A percentile compares a stretch with the other conserved stretches of the same genome.
Evolutionary conservation across 1,140 invertebrate genomes (phyloP).

Genomic region (Acromyrmex heyeri): DNA sequence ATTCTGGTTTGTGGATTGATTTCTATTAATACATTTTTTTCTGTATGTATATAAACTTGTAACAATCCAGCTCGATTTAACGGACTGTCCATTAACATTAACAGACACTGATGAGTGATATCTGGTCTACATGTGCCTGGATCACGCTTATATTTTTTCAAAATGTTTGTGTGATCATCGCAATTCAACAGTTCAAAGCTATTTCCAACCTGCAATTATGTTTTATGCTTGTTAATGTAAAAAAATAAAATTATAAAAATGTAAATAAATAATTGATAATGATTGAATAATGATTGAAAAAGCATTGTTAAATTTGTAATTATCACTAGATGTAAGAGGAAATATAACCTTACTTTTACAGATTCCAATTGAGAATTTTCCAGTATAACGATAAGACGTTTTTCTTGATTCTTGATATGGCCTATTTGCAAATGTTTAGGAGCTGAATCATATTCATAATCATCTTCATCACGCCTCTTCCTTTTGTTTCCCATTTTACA

Average conservation of each 20-base stretch:
- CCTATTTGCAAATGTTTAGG: constrained; percentile 90
- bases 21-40: constrained; percentile 99
- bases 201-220: constrained; percentile 90
- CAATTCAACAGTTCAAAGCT: constrained; percentile 97
- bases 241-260: constrained; percentile 4
- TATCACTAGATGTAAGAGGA: constrained; percentile 9
- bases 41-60: constrained; percentile 98
- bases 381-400: constrained; percentile 96
- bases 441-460: constrained; percentile 89
- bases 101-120: constrained; percentile 97
- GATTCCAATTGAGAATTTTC: constrained; percentile 98
- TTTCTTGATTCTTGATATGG: constrained; percentile 93
- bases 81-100: constrained; percentile 99
- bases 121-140: constrained; percentile 96
- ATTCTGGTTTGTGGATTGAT: constrained; percentile 99
- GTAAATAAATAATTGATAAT: not conserved
- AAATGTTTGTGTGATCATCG: constrained; percentile 95
- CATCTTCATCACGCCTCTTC: constrained; percentile 87
- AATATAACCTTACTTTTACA: constrained; percentile 92
- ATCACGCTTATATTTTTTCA: constrained; percentile 95
- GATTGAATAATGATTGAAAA: not conserved
- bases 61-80: constrained; percentile 96
- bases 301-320: not conserved
- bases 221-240: not conserved
- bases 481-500: constrained; percentile 90